phyloP scores from a whole-genome alignment of 1,140 invertebrate species.

The Spodoptera litura region DNA sequence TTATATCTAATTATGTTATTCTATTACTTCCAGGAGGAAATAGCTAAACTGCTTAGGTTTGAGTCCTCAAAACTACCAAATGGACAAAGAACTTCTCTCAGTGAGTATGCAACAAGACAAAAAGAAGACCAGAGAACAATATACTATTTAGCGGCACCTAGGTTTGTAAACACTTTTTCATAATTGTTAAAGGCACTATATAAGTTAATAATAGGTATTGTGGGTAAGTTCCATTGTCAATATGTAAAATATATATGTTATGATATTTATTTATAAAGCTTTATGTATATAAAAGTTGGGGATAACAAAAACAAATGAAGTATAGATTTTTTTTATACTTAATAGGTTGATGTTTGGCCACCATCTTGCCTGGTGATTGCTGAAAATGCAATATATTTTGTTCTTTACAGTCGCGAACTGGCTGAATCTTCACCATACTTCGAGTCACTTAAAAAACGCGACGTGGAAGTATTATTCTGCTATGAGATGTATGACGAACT shows the following conservation, averaged over 20 bases:
- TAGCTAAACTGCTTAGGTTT: conserved; percentile 95
- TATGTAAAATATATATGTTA: neutral
- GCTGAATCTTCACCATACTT: conserved; percentile 98
- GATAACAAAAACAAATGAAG: neutral
- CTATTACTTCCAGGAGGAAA: conserved; percentile 91
- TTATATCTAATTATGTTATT: neutral
- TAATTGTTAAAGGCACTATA: too few species aligned
- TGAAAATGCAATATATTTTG: neutral
- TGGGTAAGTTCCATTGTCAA: too few species aligned
- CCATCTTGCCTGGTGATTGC: too few species aligned
- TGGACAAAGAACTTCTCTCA: conserved; percentile 93
- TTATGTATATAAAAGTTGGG: too few species aligned
- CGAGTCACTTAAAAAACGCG: conserved; percentile 95
- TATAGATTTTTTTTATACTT: too few species aligned
- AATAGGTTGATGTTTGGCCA: neutral
- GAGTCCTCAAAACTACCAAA: conserved; percentile 93
- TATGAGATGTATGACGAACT: conserved; percentile 98
- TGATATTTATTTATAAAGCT: neutral
- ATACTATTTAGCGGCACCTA: conserved; percentile 97
- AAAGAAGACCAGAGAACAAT: conserved; percentile 94
- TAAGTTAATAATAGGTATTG: too few species aligned
- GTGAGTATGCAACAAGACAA: conserved; percentile 94
- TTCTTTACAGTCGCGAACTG: conserved; percentile 91
- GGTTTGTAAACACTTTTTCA: conserved; percentile 83
- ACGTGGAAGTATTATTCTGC: conserved; percentile 97